Base-by-base conservation (phyloP, 2,888 invertebrate species). In the Caenorhabditis sp. region DNA sequence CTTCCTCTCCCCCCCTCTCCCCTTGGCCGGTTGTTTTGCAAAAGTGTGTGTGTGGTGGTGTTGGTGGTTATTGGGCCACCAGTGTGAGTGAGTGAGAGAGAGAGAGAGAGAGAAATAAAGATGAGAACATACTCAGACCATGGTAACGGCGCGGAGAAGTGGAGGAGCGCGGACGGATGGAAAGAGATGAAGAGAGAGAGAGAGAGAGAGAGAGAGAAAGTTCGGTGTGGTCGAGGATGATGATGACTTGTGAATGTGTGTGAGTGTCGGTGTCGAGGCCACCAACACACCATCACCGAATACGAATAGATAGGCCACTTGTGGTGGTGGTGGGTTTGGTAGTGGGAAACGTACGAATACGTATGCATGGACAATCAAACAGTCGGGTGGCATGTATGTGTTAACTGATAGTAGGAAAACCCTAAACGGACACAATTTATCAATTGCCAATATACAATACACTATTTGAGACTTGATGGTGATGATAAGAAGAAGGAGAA, bases 61-160 rank as follows among this genome's bases (percentile, higher is more conserved):
- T 65, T n/a, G n/a, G n/a, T n/a, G 46, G 63, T 65, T 65, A 65
- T 65, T 65, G 63, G 63, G 63, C 63, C 63, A 65, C 63, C 63
- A 43, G 9, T 20, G 2, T 24, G 45, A 53, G 41, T 45, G 46
- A 46, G 27, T n/a, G n/a, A n/a, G n/a, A n/a, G n/a, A n/a, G n/a
- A n/a, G n/a, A n/a, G n/a, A n/a, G n/a, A n/a, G 43, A 43, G 43
- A 46, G 41, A 63, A 43, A 65, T 53, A 45, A 63, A 45, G 63
- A 63, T 65, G 63, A 65, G 63, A 65, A 65, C 53, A 50, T 63
- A 45, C 35, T 58, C 39, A 52, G 63, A 41, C 63, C 55, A 65
- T 65, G 63, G 63, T 65, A 55, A 65, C 63, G 41, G 43, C 45
- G 32, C n/a, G n/a, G n/a, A n/a, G n/a, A n/a, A n/a, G n/a, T n/a